These are phyloP conservation scores for Tokudaia tokunoshimensis DNA, from an alignment of 2,797 vertebrate genomes.

Conservation along the genomic window DNA sequence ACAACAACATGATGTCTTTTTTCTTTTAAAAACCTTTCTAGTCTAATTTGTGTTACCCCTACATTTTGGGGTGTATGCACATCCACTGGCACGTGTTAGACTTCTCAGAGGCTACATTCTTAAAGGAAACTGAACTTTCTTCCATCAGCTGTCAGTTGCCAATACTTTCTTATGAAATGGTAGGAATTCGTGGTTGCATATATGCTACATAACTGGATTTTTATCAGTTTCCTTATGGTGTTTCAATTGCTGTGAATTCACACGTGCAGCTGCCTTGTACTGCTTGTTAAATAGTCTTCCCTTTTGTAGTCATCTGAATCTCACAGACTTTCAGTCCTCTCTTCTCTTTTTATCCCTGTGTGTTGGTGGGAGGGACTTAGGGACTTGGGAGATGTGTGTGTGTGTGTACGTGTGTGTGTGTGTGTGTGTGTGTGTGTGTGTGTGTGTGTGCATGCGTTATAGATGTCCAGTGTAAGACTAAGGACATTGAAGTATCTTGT, in stretches of 20 bases:
- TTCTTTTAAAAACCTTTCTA: not conserved
- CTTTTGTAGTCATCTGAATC: not conserved
- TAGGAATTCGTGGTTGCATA: not conserved
- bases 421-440: not conserved
- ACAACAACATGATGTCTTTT: not conserved
- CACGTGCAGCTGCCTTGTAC: not conserved
- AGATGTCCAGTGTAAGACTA: not conserved
- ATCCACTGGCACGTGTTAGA: not conserved
- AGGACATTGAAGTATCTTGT: not conserved
- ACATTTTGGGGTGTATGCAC: not conserved
- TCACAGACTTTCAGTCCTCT: not conserved
- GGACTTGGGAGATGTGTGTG: not conserved
- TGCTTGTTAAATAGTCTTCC: not conserved
- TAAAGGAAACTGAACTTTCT: not conserved
- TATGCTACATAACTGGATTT: not conserved
- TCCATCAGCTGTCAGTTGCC: not conserved
- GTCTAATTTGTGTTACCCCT: not conserved
- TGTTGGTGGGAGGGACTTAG: not conserved
- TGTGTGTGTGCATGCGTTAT: not conserved
- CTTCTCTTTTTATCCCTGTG: not conserved
- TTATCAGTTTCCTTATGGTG: not conserved
- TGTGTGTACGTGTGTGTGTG: not conserved
- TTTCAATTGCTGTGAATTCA: not conserved
- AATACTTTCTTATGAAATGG: not conserved
- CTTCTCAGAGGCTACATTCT: not conserved